Evolutionary conservation across 23 tunicate species (phyloP), one percentile per base, ranked within the genome.

Genomic region (Ciona savignyi): DNA sequence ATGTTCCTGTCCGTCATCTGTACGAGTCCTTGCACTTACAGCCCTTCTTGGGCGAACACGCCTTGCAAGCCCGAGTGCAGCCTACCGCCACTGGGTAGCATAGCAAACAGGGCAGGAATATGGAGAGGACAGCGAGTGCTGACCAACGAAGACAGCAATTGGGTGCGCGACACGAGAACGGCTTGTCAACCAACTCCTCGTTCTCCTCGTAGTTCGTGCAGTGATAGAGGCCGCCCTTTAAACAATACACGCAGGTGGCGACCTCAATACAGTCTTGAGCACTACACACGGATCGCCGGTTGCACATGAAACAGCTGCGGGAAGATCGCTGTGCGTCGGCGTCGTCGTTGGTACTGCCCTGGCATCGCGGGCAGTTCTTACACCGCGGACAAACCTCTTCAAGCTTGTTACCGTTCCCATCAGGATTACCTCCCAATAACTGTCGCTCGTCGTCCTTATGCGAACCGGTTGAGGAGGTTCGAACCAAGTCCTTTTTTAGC

Each of bases 31-130:
- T 79, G 71, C 84, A 86, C 32, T 78, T 67, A 34, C 93, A 86
- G 3, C 80, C 84, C n/a, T 83, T 78, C 56, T 60, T 74, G 4
- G 32, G 26, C 70, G 71, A 26, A 35, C 93, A 86, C 34, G 81
- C 25, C 61, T 70, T 61, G 66, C 84, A 79, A 3, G 69, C 61
- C 11, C 34, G 33, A 1, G 78, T 25, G 78, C 93, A 86, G 51
- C 93, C 93, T 4, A 79, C 33, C 25, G 93, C 93, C 1, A 86
- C 51, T 6, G 93, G 93, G 62, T 86, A 86, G 68, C 84, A 86
- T 30, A 79, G 70, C 20, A 86, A 68, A 64, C 93, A 86, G 11
- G 93, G 93, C 35, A 86, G 77, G 60, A 79, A 35, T 2, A 74
- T 32, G 23, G 81, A 71, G 11, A 86, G 68, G 0, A 78, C 83